Percentiles rank a stretch among this genome's conserved stretches.
Conservation (phyloP, 2,888 invertebrate genomes). For the Apotomis betuletana region DNA sequence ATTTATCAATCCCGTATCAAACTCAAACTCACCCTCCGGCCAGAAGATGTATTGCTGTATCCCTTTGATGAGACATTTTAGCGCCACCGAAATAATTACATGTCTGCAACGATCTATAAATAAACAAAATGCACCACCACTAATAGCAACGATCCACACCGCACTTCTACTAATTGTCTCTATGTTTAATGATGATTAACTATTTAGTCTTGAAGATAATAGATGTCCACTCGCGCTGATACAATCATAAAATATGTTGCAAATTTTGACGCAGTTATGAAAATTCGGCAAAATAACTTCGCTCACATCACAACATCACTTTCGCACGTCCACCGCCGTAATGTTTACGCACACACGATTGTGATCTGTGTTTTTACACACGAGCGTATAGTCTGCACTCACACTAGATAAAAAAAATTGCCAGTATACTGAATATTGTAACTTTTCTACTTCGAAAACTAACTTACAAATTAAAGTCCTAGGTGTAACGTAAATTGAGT, state of each 20-base stretch:
- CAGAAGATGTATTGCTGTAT: constrained; percentile 95
- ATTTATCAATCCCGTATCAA: constrained; percentile 42
- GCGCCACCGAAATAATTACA: constrained; percentile 76
- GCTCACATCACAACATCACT: constrained; percentile 40
- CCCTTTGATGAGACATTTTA: constrained; percentile 90
- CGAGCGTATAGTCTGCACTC: not conserved
- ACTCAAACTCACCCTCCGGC: constrained; percentile 96
- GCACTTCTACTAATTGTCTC: constrained; percentile 39
- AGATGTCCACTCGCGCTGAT: constrained; percentile 10
- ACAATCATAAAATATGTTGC: constrained; percentile 7
- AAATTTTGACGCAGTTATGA: constrained; percentile 38
- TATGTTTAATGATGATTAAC: constrained; percentile 2
- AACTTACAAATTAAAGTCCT: not conserved
- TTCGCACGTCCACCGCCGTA: constrained; percentile 38
- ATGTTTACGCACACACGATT: constrained; percentile 40
- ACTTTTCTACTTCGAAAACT: not conserved
- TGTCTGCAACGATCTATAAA: constrained; percentile 82
- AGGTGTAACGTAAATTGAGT: not conserved
- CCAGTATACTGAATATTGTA: not conserved
- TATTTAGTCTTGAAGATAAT: constrained; percentile 12
- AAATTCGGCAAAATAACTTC: constrained; percentile 38
- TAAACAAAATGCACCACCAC: constrained; percentile 80
- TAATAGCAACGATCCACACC: constrained; percentile 58
- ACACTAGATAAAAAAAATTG: constrained; percentile 11
- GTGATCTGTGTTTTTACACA: not conserved